Evolutionary conservation across 2,888 invertebrate genomes (phyloP), one percentile per base, ranked within the genome.

Genomic region (Venusia cambrica): DNA sequence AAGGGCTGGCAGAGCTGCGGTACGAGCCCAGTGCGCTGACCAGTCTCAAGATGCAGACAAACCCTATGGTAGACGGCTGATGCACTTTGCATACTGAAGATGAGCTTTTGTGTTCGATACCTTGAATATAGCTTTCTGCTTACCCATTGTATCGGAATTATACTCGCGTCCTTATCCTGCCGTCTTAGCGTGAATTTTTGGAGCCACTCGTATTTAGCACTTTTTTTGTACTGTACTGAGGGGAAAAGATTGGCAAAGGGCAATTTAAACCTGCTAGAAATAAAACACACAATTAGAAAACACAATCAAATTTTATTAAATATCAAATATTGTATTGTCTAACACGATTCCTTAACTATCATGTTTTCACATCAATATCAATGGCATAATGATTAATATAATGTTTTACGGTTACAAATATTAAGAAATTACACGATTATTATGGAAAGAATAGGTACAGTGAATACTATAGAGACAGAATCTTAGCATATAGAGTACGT

Each of bases 271-370:
- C n/a, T n/a, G n/a, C n/a, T n/a, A 2, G 1, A 51, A 74, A 71
- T 72, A 68, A 78, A 77, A 73, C 26, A 19, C 47, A 26, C 13
- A 22, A 32, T 40, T 6, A 17, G 77, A 84, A 84, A 87, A 85
- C 85, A 85, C 87, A 84, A 84, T 85, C 84, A 84, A 83, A 80
- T 85, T 84, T 84, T 84, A 81, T 83, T 87, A 78, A 79, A 85
- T 87, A 87, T 85, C 84, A 87, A 85, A 87, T 87, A 87, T 75
- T 84, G 87, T 87, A 87, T 87, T 87, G 87, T 87, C 87, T 87
- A 87, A 87, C 87, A 87, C 87, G 84, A 87, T 81, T 76, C 76
- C 81, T 84, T 87, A 84, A 73, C 77, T 84, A 80, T 79, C 76
- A 84, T 83, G 80, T 80, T 84, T n/a, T 79, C 79, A 84, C 81